Conservation (phyloP, 2,797 vertebrate genomes). For the Monodelphis domestica region DNA sequence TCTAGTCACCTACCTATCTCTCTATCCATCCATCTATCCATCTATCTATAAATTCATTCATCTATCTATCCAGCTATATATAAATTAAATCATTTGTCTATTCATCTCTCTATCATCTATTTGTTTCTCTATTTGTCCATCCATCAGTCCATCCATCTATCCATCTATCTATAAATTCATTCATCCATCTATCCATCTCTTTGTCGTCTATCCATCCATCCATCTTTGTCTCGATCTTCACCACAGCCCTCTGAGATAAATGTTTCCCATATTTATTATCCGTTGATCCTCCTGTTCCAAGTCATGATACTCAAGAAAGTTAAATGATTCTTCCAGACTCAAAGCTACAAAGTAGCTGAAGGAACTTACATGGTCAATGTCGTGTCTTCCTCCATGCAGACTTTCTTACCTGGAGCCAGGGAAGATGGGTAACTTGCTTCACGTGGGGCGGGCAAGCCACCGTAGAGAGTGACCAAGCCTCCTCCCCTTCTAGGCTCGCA, state of each 20-base stretch:
- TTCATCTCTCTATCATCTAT: too few species aligned
- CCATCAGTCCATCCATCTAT: too few species aligned
- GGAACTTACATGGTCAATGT: neutral
- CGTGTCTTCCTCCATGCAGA: neutral
- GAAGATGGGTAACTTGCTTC: neutral
- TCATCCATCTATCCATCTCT: too few species aligned
- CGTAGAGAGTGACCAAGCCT: neutral
- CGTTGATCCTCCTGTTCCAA: neutral
- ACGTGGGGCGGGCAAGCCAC: neutral
- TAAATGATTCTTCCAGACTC: neutral
- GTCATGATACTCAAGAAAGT: neutral
- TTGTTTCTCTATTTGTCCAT: too few species aligned
- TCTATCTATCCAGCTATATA: too few species aligned
- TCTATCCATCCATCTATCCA: neutral
- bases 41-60: too few species aligned
- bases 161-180: too few species aligned
- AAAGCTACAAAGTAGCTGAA: neutral
- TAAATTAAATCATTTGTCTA: too few species aligned
- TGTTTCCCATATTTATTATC: neutral
- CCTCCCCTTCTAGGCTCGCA: neutral
- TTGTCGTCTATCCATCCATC: too few species aligned
- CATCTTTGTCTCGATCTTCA: neutral
- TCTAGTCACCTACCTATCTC: too few species aligned
- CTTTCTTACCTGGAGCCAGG: neutral
- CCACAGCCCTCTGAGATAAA: neutral